phyloP scores from a whole-genome alignment of 2,888 invertebrate species.

The Malthinus seriepunctatus region DNA sequence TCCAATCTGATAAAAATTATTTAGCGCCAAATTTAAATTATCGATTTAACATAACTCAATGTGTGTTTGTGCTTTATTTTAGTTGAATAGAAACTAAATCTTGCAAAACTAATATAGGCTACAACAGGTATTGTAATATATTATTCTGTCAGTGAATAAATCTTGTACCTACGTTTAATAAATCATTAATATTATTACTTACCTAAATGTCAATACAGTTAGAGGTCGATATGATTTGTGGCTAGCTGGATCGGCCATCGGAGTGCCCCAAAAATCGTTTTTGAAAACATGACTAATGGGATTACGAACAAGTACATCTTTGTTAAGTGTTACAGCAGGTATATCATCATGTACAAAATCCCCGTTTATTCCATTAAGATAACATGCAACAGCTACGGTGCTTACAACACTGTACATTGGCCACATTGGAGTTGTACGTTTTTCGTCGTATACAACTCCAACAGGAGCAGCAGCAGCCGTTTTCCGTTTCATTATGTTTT shows the following conservation, averaged over 20 bases:
- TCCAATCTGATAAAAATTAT: too few species aligned
- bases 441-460: constrained; percentile 48
- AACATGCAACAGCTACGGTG: constrained; percentile 69
- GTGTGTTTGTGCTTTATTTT: too few species aligned
- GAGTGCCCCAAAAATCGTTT: constrained; percentile 91
- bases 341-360: constrained; percentile 90
- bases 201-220: constrained; percentile 84
- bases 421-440: constrained; percentile 58
- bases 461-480: constrained; percentile 53
- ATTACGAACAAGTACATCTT: constrained; percentile 75
- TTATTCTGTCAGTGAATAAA: too few species aligned
- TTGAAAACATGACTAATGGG: constrained; percentile 65
- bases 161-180: too few species aligned
- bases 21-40: too few species aligned
- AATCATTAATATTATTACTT: constrained; percentile 39
- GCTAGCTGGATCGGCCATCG: constrained; percentile 79
- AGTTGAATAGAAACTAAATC: too few species aligned
- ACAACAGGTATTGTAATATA: too few species aligned
- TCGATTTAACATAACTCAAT: too few species aligned
- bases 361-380: constrained; percentile 74
- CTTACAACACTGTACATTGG: constrained; percentile 66
- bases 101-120: too few species aligned
- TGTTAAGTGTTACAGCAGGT: constrained; percentile 79
- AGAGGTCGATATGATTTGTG: constrained; percentile 88
- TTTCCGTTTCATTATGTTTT: constrained; percentile 56